Evolutionary conservation across 2,888 invertebrate species (phyloP).

Genomic region (Microdon myrmicae): DNA sequence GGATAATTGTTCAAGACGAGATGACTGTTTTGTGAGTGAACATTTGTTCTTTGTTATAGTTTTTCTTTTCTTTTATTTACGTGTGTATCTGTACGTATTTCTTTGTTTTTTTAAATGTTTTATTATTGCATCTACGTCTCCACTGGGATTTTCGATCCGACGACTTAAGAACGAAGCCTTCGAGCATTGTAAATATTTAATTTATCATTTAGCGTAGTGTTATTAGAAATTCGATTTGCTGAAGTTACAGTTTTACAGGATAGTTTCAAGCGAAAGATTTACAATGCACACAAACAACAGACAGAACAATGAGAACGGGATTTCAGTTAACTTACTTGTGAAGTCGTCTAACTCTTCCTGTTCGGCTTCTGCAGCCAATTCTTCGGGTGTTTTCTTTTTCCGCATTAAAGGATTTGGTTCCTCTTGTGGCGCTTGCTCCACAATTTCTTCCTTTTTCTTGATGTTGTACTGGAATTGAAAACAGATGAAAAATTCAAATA

Average conservation of each 20-base stretch:
- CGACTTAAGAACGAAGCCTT: no score
- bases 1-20: background rate
- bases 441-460: constrained; percentile 95
- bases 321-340: constrained; percentile 83
- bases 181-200: no score
- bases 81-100: no score
- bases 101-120: no score
- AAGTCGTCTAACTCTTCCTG: constrained; percentile 95
- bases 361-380: constrained; percentile 95
- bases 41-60: background rate
- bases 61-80: background rate
- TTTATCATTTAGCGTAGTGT: no score
- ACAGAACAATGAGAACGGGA: constrained; percentile 63
- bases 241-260: background rate
- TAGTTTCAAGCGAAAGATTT: constrained; percentile 12
- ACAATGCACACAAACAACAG: constrained; percentile 14
- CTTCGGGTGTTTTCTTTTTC: constrained; percentile 98
- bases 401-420: constrained; percentile 95
- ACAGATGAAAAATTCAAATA: constrained; percentile 51
- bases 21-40: constrained; percentile 9
- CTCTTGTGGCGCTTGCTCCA: constrained; percentile 84
- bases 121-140: no score
- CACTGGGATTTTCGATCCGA: no score
- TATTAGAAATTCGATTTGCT: background rate
- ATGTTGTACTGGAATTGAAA: constrained; percentile 95